Conservation (phyloP, 2,888 invertebrate species). For the Lagria hirta region DNA sequence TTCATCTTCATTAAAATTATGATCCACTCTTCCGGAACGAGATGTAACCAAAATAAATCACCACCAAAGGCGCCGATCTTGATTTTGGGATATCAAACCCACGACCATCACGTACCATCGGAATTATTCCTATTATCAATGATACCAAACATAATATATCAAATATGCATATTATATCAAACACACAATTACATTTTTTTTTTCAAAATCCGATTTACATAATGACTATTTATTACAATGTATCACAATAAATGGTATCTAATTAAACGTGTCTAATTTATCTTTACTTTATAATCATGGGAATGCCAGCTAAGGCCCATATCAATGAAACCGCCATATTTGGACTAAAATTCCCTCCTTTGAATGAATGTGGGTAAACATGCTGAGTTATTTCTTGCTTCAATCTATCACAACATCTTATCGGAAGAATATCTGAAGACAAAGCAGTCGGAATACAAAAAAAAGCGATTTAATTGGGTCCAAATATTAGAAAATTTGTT, state of each 20-base stretch:
- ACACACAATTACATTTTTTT: constrained; percentile 17
- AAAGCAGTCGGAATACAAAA: too few species aligned
- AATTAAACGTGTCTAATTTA: constrained; percentile 22
- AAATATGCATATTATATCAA: constrained; percentile 9
- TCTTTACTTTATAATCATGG: constrained; percentile 24
- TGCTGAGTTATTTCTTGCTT: too few species aligned
- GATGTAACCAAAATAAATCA: constrained; percentile 20
- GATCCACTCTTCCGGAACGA: too few species aligned
- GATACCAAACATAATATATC: constrained; percentile 20
- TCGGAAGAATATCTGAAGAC: too few species aligned
- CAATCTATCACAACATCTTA: too few species aligned
- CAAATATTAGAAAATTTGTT: too few species aligned
- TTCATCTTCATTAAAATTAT: too few species aligned
- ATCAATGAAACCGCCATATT: constrained; percentile 3
- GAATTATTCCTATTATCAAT: constrained; percentile 20
- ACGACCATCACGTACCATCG: constrained; percentile 15
- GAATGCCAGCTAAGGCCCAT: constrained; percentile 8
- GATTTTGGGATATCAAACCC: constrained; percentile 11
- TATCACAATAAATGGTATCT: constrained; percentile 18
- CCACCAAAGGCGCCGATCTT: constrained; percentile 21
- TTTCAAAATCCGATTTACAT: constrained; percentile 19
- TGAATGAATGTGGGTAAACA: too few species aligned
- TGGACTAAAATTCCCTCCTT: too few species aligned
- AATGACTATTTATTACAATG: constrained; percentile 21
- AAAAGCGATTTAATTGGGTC: too few species aligned